A percentile compares a stretch with the other conserved stretches of the same genome.
Evolutionary conservation across 2,797 vertebrate species (phyloP).

Genomic region (Amblyopsis hoosieri): DNA sequence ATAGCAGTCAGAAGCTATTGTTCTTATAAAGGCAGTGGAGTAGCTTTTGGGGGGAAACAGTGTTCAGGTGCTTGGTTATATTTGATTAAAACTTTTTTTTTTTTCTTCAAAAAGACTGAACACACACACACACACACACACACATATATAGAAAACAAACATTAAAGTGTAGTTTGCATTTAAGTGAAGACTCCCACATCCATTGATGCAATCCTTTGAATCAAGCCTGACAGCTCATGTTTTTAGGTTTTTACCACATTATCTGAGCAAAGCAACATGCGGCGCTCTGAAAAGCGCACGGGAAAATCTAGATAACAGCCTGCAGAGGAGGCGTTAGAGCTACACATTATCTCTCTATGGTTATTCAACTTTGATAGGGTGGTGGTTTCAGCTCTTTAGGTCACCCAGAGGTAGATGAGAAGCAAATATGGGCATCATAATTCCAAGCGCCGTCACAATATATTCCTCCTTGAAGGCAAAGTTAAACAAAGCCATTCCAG

Average conservation of each 20-base stretch:
- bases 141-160: slow-evolving; percentile 5
- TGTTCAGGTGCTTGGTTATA: slow-evolving; percentile 30
- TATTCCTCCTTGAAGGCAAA: slow-evolving; percentile 63
- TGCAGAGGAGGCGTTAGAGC: slow-evolving; percentile 50
- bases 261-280: slow-evolving; percentile 39
- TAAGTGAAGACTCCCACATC: slow-evolving; percentile 38
- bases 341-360: slow-evolving; percentile 56
- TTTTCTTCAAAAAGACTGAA: too few relatives aligned
- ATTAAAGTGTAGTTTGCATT: slow-evolving; percentile 19
- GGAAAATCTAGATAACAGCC: slow-evolving; percentile 52
- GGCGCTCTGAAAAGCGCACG: slow-evolving; percentile 35
- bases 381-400: slow-evolving; percentile 55
- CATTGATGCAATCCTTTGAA: slow-evolving; percentile 23
- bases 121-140: slow-evolving; percentile 1
- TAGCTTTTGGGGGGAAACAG: slow-evolving; percentile 15
- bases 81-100: slow-evolving; percentile 11
- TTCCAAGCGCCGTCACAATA: slow-evolving; percentile 68
- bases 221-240: slow-evolving; percentile 25
- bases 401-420: slow-evolving; percentile 38
- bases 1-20: slow-evolving; percentile 39
- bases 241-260: slow-evolving; percentile 16
- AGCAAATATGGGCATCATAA: slow-evolving; percentile 66
- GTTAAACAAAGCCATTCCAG: slow-evolving; percentile 77
- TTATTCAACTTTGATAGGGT: slow-evolving; percentile 61
- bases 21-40: slow-evolving; percentile 31